phyloP scores from a whole-genome alignment of 2,888 invertebrate genomes.

The Cerastoderma edule region DNA sequence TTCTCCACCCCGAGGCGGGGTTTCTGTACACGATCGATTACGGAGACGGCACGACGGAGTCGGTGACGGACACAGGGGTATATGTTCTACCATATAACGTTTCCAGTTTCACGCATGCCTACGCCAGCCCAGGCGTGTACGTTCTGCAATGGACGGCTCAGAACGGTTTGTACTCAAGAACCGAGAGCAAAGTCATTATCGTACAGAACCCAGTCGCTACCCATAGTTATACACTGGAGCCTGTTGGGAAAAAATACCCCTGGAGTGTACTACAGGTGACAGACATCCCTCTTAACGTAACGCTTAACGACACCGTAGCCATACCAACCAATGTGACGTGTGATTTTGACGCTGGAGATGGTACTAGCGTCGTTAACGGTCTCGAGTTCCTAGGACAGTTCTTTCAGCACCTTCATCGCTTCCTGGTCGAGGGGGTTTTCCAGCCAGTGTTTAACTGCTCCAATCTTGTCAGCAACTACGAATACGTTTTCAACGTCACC shows the following conservation, averaged over 20 bases:
- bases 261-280: constrained; percentile 48
- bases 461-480: constrained; percentile 46
- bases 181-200: constrained; percentile 40
- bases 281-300: constrained; percentile 44
- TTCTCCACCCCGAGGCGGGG: constrained; percentile 42
- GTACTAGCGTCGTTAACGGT: constrained; percentile 6
- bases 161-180: constrained; percentile 41
- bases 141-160: constrained; percentile 44
- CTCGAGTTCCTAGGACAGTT: constrained; percentile 30
- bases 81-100: constrained; percentile 31
- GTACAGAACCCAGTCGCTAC: constrained; percentile 51
- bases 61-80: constrained; percentile 20
- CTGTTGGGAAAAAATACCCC: constrained; percentile 51
- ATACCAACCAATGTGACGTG: constrained; percentile 57
- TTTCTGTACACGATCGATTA: constrained; percentile 54
- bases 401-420: constrained; percentile 36
- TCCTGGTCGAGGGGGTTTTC: constrained; percentile 46
- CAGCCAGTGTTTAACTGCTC: constrained; percentile 47
- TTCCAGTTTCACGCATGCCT: constrained; percentile 40
- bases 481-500: constrained; percentile 35
- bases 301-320: constrained; percentile 38
- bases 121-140: constrained; percentile 38
- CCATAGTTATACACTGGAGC: constrained; percentile 36
- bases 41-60: constrained; percentile 40
- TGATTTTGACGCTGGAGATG: constrained; percentile 44